Conservation (phyloP, 2,113 vertebrate species). For the Edolisoma coerulescens region DNA sequence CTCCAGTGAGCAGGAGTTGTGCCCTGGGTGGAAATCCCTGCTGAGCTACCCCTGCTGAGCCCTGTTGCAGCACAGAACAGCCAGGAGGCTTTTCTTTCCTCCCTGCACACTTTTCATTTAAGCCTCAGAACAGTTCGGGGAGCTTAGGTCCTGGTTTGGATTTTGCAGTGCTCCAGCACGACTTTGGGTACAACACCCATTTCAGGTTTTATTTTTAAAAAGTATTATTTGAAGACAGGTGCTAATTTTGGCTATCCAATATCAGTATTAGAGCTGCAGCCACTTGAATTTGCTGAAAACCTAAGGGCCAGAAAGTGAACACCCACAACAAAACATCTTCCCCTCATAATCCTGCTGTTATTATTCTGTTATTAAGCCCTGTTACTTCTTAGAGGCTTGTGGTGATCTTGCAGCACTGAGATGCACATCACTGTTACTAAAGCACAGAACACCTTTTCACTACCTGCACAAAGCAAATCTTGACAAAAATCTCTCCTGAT, state of each 20-base stretch:
- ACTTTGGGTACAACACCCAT: not conserved
- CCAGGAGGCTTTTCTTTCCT: not conserved
- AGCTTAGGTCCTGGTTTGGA: not conserved
- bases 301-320: not conserved
- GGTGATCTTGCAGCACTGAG: not conserved
- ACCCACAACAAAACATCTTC: not conserved
- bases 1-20: not conserved
- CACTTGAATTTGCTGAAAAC: not conserved
- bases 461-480: not conserved
- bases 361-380: not conserved
- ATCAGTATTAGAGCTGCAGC: not conserved
- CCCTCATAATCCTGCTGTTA: not conserved
- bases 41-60: not conserved
- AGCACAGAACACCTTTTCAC: not conserved
- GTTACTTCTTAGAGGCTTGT: not conserved
- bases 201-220: not conserved
- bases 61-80: not conserved
- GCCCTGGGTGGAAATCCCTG: conserved; percentile 17
- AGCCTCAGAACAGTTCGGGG: not conserved
- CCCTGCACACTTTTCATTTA: not conserved
- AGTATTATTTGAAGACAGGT: not conserved
- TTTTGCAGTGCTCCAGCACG: not conserved
- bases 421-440: not conserved
- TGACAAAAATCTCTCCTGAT: not conserved
- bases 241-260: not conserved